phyloP scores from a whole-genome alignment of 2,797 vertebrate genomes.

The Pangasius krempfi region DNA sequence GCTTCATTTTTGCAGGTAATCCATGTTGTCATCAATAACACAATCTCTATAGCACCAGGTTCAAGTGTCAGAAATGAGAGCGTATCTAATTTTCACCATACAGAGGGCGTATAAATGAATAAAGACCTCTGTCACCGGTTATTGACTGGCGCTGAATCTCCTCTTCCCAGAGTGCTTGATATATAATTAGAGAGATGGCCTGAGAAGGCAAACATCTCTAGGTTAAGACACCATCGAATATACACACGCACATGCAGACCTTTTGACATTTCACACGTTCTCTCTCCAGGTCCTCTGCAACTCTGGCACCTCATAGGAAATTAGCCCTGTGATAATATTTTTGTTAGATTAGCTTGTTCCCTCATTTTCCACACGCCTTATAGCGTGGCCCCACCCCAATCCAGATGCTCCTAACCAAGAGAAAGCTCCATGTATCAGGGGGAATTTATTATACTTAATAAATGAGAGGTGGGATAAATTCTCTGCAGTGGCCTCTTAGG shows the following conservation, averaged over 20 bases:
- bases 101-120: slow-evolving; percentile 57
- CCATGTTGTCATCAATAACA: slow-evolving; percentile 42
- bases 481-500: slow-evolving; percentile 56
- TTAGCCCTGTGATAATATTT: slow-evolving; percentile 88
- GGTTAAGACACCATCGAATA: slow-evolving; percentile 46
- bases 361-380: slow-evolving; percentile 75
- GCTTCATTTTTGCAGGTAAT: slow-evolving; percentile 32
- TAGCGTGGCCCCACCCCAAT: slow-evolving; percentile 66
- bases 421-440: slow-evolving; percentile 67
- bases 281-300: slow-evolving; percentile 69
- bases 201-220: slow-evolving; percentile 72
- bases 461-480: slow-evolving; percentile 69
- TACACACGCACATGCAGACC: slow-evolving; percentile 58
- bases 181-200: slow-evolving; percentile 70
- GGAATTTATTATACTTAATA: slow-evolving; percentile 74
- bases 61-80: slow-evolving; percentile 55
- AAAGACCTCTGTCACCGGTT: slow-evolving; percentile 56
- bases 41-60: slow-evolving; percentile 23
- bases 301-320: slow-evolving; percentile 84
- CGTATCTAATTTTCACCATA: slow-evolving; percentile 54
- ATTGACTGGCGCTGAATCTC: slow-evolving; percentile 59
- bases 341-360: slow-evolving; percentile 83
- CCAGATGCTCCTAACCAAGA: slow-evolving; percentile 62
- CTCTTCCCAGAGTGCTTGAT: slow-evolving; percentile 62
- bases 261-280: slow-evolving; percentile 81